Evolutionary conservation across 1,140 invertebrate species (phyloP).

Genomic region (Oppia nitens): DNA sequence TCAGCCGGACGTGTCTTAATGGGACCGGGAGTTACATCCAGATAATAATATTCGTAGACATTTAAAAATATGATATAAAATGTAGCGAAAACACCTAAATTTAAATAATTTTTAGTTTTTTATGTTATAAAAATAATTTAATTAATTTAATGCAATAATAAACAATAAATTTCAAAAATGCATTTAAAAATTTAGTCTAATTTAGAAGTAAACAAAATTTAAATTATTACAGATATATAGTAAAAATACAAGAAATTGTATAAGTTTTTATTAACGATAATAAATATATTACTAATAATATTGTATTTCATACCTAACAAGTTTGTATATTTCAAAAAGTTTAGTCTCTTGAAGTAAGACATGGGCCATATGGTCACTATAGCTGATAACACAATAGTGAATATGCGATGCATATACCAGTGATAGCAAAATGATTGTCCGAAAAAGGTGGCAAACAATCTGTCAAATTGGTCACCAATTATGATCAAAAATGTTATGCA

Average conservation of each 20-base stretch:
- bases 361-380: slow-evolving; percentile 43
- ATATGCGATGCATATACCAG: slow-evolving; percentile 41
- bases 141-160: too few species aligned
- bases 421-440: slow-evolving; percentile 28
- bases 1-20: neutral
- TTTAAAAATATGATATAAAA: slow-evolving; percentile 43
- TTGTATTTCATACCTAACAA: too few species aligned
- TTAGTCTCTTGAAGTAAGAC: slow-evolving; percentile 45
- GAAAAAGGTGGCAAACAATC: slow-evolving; percentile 29
- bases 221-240: slow-evolving; percentile 12
- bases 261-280: too few species aligned
- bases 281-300: too few species aligned
- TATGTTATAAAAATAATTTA: too few species aligned
- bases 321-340: slow-evolving; percentile 45
- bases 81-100: slow-evolving; percentile 43
- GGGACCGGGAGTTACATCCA: slow-evolving; percentile 12
- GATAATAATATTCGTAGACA: slow-evolving; percentile 37
- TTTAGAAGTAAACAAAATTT: slow-evolving; percentile 14
- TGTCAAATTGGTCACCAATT: slow-evolving; percentile 48
- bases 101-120: too few species aligned
- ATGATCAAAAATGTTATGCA: slow-evolving; percentile 50
- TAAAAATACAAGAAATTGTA: too few species aligned
- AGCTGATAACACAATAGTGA: slow-evolving; percentile 38
- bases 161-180: too few species aligned
- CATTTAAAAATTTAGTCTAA: too few species aligned